phyloP scores from a whole-genome alignment of 1,140 invertebrate genomes.

The Drosophila funebris region DNA sequence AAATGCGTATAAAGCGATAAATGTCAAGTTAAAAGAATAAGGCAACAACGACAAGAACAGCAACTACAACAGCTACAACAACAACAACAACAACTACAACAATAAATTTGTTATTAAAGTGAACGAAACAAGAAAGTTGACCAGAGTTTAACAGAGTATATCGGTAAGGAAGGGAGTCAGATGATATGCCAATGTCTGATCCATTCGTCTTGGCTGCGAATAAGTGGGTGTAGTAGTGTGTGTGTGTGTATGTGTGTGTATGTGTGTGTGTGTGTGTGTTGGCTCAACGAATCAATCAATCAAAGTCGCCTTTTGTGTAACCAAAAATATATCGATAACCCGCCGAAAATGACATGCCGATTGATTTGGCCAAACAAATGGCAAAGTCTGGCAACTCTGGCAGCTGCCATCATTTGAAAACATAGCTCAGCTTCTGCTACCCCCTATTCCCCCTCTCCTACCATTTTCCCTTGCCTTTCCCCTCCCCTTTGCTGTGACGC shows the following conservation, averaged over 20 bases:
- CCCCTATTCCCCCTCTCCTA: background rate
- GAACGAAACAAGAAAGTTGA: background rate
- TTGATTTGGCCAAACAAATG: conserved; percentile 32
- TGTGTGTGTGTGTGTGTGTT: conserved; percentile 9
- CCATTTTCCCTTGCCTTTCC: background rate
- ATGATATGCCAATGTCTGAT: background rate
- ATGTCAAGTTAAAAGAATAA: conserved; percentile 67
- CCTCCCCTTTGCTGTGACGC: background rate
- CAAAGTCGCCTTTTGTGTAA: conserved; percentile 61
- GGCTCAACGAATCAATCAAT: conserved; percentile 77
- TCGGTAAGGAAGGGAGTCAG: background rate
- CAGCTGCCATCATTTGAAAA: conserved; percentile 10
- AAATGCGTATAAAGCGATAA: conserved; percentile 74
- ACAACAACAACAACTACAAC: conserved; percentile 22
- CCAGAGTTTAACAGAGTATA: background rate
- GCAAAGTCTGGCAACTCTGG: conserved; percentile 11
- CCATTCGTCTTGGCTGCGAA: conserved; percentile 19
- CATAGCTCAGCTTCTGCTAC: conserved; percentile 6
- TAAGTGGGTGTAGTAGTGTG: conserved; percentile 11
- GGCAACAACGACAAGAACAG: conserved; percentile 23
- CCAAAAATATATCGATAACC: conserved; percentile 53
- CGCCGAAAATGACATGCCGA: conserved; percentile 36
- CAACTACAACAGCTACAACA: conserved; percentile 13
- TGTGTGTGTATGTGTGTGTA: background rate
- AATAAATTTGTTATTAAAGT: conserved; percentile 34